These are phyloP conservation scores for Drosophila phalerata DNA, from an alignment of 2,888 invertebrate species.

Conservation along the genomic window DNA sequence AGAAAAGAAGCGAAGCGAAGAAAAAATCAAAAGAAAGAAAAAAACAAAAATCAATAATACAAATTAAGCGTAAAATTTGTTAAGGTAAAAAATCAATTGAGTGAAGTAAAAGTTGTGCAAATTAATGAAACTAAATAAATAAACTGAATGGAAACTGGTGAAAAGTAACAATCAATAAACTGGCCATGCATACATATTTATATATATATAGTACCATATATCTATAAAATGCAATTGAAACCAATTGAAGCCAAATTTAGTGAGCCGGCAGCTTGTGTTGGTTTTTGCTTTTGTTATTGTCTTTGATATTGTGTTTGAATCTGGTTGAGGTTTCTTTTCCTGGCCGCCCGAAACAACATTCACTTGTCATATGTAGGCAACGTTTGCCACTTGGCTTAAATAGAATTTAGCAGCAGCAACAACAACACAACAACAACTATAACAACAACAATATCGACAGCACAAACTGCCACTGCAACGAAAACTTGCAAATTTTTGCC, in stretches of 20 bases:
- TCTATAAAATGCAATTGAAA: slow-evolving; percentile 33
- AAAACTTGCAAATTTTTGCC: slow-evolving; percentile 49
- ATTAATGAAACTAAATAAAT: slow-evolving; percentile 23
- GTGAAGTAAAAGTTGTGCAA: slow-evolving; percentile 58
- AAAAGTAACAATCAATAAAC: slow-evolving; percentile 9
- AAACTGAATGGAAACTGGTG: not conserved
- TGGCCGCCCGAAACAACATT: slow-evolving; percentile 73
- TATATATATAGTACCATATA: slow-evolving; percentile 11
- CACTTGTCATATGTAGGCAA: slow-evolving; percentile 68
- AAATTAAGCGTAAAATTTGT: slow-evolving; percentile 45
- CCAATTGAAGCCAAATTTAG: slow-evolving; percentile 25
- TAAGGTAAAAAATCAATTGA: slow-evolving; percentile 62
- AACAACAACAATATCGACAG: slow-evolving; percentile 5
- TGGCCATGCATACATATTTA: slow-evolving; percentile 7
- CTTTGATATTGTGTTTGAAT: slow-evolving; percentile 29
- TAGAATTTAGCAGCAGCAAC: slow-evolving; percentile 59
- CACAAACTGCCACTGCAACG: slow-evolving; percentile 17
- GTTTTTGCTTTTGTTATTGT: slow-evolving; percentile 16
- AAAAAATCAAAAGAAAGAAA: not conserved
- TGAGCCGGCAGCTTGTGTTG: slow-evolving; percentile 25
- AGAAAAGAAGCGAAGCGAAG: slow-evolving; percentile 3
- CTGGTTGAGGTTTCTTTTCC: slow-evolving; percentile 52
- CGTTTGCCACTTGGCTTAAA: slow-evolving; percentile 57
- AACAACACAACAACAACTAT: slow-evolving; percentile 1
- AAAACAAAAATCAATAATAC: slow-evolving; percentile 44